These are phyloP conservation scores for Trachemys scripta DNA, from an alignment of 2,113 vertebrate genomes.

Conservation along the genomic window DNA sequence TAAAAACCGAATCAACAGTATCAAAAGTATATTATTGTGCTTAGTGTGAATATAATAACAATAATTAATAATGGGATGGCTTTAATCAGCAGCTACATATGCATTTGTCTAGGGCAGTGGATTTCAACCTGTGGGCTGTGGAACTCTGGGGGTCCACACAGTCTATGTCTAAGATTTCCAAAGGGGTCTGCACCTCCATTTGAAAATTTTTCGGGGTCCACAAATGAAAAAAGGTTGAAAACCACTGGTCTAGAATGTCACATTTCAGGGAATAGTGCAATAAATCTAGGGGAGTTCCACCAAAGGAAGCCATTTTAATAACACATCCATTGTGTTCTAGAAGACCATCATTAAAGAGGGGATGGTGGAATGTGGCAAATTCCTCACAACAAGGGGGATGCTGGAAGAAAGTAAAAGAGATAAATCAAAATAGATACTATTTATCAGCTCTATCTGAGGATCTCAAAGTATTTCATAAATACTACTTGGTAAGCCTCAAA, in stretches of 20 bases:
- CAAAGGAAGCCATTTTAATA: slow-evolving; percentile 8
- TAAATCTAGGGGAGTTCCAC: not conserved
- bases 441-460: not conserved
- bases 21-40: not conserved
- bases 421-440: not conserved
- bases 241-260: not conserved
- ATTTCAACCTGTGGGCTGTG: too few species aligned
- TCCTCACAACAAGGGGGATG: not conserved
- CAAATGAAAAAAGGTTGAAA: not conserved
- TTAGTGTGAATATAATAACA: not conserved
- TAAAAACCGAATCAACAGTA: not conserved
- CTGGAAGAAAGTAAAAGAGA: not conserved
- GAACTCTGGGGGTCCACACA: not conserved
- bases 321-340: not conserved
- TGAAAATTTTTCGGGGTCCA: not conserved
- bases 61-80: not conserved
- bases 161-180: not conserved
- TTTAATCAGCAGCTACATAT: not conserved
- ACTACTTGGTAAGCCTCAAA: not conserved
- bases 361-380: not conserved
- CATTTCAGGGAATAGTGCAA: not conserved
- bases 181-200: not conserved
- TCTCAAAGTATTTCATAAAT: not conserved
- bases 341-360: not conserved
- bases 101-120: not conserved